Base-by-base conservation (phyloP, 2,113 vertebrate species). In the Nematolebias whitei region DNA sequence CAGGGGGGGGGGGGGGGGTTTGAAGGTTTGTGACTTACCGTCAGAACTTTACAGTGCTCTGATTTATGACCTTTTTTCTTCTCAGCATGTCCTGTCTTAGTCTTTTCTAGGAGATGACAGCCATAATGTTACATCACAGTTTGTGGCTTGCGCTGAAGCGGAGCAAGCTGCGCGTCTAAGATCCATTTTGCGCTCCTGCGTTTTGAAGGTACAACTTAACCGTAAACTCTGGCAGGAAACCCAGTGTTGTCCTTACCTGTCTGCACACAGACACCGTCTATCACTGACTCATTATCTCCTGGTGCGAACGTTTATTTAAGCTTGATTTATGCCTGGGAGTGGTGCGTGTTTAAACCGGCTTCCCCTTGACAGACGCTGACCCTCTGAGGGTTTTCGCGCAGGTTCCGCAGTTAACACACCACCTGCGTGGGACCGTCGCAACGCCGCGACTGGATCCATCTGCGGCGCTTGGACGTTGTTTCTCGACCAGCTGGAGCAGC, bases 231-330 rank as follows among this genome's bases (percentile, higher is more conserved):
- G 32, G 1, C 1, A 29, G 26, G 26, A 29, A 29, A 29, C 3
- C 3, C 26, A 4, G 3, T 29, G 3, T 29, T 29, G 3, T 7
- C 9, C 32, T 8, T 35, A 10, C 38, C 35, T 54, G 44, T 41
- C 59, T 18, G 32, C 55, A 57, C 63, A 62, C 61, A 44, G 56
- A 71, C 56, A 5, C n/a, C 19, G 24, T 56, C 38, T 66, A 70
- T 71, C 62, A 47, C 71, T 54, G 68, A 60, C 61, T 74, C 29
- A n/a, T 60, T 85, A 58, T 66, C 44, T 35, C 38, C 43, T 45
- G 44, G 53, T 56, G 69, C 57, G 32, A 0, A 41, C 67, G 82
- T 85, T 82, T 67, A 84, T 77, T 75, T 78, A 63, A 76, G 67
- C 57, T 19, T 56, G 76, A 83, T 74, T 78, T 63, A 66, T 78